Evolutionary conservation across 2,113 vertebrate species (phyloP), one percentile per base, ranked within the genome.

Genomic region (Anolis carolinensis): DNA sequence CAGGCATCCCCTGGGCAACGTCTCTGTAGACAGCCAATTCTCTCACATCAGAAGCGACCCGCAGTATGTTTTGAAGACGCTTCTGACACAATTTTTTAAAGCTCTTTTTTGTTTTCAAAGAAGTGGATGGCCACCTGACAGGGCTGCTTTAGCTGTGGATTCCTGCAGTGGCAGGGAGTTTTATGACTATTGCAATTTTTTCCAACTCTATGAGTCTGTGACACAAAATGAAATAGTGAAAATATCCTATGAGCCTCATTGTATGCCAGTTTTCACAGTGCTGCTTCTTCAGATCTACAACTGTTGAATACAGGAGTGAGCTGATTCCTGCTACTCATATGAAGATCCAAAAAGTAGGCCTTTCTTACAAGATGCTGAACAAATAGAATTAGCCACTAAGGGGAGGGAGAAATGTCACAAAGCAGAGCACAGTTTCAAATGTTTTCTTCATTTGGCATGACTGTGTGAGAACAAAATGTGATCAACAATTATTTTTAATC

Each of bases 391-490:
- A 88, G 20, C 11, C 48, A 55, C 36, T 62, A 44, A 32, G 21
- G 13, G 13, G 55, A 14, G 13, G 23, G 32, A 13, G 30, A 74
- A 65, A 79, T 71, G 80, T 16, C 23, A 89, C 55, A 9, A 4
- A 79, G 39, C 71, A 76, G 62, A 10, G 68, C 82, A 79, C 39
- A 67, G 7, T 39, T 62, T 4, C 32, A 68, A 81, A 5, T 76
- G 16, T 2, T 16, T 63, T 87, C 89, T 84, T 85, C 50, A 74
- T n/a, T 76, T 80, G 4, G 3, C 30, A 36, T 34, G 76, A 85
- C 77, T 55, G 3, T 21, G 11, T 68, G n/a, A 18, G 79, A 27
- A 65, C 18, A 68, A 68, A 68, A 8, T 84, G 70, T 74, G 0
- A 44, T 10, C 23, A 79, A 14, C 23, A 10, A 2, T 67, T 71